Evolutionary conservation across 2,797 vertebrate genomes (phyloP).

Genomic region (Hydrocynus forskahlii): DNA sequence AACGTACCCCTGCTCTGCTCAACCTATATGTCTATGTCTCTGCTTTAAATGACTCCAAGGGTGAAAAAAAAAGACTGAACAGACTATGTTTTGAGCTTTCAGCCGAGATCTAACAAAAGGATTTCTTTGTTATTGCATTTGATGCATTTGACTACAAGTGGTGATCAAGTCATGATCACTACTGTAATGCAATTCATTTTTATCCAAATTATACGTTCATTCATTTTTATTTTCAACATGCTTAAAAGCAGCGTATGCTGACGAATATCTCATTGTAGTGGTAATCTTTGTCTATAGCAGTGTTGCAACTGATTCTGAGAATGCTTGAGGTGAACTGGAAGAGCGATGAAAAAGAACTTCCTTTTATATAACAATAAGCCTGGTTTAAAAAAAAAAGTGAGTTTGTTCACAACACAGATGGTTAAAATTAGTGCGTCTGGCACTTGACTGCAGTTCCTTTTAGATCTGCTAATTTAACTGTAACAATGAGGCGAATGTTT

Average conservation of each 20-base stretch:
- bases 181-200: background rate
- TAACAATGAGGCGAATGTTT: conserved; percentile 61
- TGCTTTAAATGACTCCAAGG: background rate
- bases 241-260: background rate
- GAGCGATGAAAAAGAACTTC: background rate
- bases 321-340: background rate
- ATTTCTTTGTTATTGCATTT: background rate
- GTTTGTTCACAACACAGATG: conserved; percentile 40
- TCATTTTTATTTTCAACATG: no score
- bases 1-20: background rate
- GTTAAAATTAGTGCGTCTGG: conserved; percentile 65
- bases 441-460: conserved; percentile 65
- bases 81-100: background rate
- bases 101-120: background rate
- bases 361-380: background rate
- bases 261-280: background rate
- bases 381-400: conserved; percentile 47
- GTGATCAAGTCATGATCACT: background rate
- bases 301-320: background rate
- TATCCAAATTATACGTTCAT: no score
- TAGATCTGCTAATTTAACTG: conserved; percentile 62
- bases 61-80: background rate
- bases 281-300: background rate
- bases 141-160: background rate
- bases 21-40: conserved; percentile 19